Conservation (phyloP, 2,888 invertebrate genomes). For the Metopia argyrocephala region DNA sequence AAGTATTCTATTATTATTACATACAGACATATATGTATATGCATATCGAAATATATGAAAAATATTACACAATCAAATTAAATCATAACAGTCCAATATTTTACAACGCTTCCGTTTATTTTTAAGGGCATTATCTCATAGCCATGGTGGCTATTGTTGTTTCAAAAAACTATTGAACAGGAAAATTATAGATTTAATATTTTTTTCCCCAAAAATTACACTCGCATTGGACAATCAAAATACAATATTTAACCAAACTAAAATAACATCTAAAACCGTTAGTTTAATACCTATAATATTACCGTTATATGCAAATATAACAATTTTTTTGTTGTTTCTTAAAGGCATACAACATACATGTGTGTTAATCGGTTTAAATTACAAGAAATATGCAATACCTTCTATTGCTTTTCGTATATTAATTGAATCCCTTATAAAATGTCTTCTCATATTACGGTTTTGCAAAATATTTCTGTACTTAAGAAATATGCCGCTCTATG, state of each 20-base stretch:
- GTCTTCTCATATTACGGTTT: conserved; percentile 14
- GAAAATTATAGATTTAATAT: conserved; percentile 23
- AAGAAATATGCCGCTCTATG: background rate
- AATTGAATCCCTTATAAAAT: conserved; percentile 38
- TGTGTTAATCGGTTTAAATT: background rate
- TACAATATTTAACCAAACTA: background rate
- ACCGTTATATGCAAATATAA: conserved; percentile 25
- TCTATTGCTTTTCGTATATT: background rate
- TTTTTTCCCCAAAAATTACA: background rate
- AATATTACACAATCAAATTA: background rate
- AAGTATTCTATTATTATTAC: too few relatives aligned
- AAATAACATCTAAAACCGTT: conserved; percentile 6
- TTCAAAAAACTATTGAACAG: conserved; percentile 37
- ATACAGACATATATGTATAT: too few relatives aligned
- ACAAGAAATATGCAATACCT: background rate
- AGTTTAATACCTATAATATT: conserved; percentile 8
- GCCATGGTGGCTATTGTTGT: background rate
- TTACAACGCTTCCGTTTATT: conserved; percentile 36
- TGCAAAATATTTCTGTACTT: conserved; percentile 41
- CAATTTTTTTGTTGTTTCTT: background rate
- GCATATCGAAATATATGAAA: background rate
- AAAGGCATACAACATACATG: too few relatives aligned
- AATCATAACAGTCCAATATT: background rate
- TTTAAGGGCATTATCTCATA: background rate
- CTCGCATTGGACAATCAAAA: too few relatives aligned